Evolutionary conservation across 2,888 invertebrate species (phyloP).

Genomic region (Drosophila phalerata): DNA sequence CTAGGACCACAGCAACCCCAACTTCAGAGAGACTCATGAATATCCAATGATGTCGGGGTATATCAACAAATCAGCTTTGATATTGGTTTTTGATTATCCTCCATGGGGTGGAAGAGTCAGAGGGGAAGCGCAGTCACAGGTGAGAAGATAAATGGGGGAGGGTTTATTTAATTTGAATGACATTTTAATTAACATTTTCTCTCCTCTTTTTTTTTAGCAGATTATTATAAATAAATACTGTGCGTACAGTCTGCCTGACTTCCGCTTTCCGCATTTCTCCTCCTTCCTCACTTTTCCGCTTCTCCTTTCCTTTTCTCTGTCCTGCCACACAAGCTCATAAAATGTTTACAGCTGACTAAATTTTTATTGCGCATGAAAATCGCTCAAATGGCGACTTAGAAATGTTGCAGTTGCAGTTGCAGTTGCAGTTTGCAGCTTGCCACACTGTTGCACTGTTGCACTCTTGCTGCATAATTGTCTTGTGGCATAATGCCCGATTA

Average conservation of each 20-base stretch:
- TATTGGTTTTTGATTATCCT: constrained; percentile 75
- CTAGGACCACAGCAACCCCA: constrained; percentile 10
- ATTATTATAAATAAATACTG: constrained; percentile 43
- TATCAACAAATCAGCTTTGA: constrained; percentile 59
- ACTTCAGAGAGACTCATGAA: constrained; percentile 63
- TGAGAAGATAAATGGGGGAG: too few relatives aligned
- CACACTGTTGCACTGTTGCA: constrained; percentile 49
- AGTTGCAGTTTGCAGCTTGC: neutral
- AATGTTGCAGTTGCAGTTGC: constrained; percentile 22
- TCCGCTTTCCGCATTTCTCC: constrained; percentile 31
- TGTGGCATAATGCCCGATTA: constrained; percentile 64
- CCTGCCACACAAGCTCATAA: constrained; percentile 21
- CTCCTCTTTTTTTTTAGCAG: constrained; percentile 21
- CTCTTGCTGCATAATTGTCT: constrained; percentile 66
- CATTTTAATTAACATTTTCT: constrained; percentile 73
- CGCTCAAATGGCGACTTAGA: constrained; percentile 34
- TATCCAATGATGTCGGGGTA: constrained; percentile 60
- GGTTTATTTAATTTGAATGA: constrained; percentile 34
- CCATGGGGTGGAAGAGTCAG: neutral
- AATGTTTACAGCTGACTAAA: constrained; percentile 68
- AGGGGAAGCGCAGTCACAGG: neutral
- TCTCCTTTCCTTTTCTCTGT: neutral
- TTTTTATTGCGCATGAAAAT: constrained; percentile 69
- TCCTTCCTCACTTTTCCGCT: neutral
- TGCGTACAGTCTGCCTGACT: constrained; percentile 38